These are phyloP conservation scores for Aphelenchoides fujianensis DNA, from an alignment of 1,140 invertebrate genomes.

Conservation along the genomic window DNA sequence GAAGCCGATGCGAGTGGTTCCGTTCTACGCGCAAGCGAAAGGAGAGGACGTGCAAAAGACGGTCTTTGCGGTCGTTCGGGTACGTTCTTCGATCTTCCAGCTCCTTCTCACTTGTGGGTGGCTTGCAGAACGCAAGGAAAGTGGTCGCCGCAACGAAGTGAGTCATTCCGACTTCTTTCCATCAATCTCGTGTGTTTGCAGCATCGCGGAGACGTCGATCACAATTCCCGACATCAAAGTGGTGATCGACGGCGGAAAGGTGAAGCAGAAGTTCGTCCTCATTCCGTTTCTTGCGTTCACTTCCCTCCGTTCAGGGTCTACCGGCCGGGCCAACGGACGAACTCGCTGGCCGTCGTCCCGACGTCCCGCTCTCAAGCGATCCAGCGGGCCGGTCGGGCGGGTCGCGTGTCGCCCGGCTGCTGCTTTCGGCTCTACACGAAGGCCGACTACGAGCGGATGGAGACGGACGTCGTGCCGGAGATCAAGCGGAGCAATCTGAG, in stretches of 20 bases:
- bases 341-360: slow-evolving; percentile 49
- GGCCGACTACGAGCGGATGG: slow-evolving; percentile 43
- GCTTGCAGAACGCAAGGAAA: too few species aligned
- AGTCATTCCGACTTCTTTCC: too few species aligned
- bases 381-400: slow-evolving; percentile 65
- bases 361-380: slow-evolving; percentile 61
- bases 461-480: slow-evolving; percentile 43
- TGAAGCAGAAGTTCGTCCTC: slow-evolving; percentile 71
- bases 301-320: slow-evolving; percentile 40
- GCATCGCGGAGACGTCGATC: slow-evolving; percentile 91
- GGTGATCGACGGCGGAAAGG: slow-evolving; percentile 89
- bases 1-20: slow-evolving; percentile 48
- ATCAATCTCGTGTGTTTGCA: too few species aligned
- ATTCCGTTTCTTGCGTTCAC: slow-evolving; percentile 16
- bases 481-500: slow-evolving; percentile 50
- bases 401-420: slow-evolving; percentile 64
- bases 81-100: too few species aligned
- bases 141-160: slow-evolving; percentile 95
- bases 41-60: background rate
- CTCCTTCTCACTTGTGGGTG: too few species aligned
- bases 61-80: too few species aligned
- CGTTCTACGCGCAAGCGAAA: slow-evolving; percentile 10
- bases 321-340: slow-evolving; percentile 40
- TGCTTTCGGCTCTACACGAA: slow-evolving; percentile 66
- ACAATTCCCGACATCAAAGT: slow-evolving; percentile 89